Evolutionary conservation across 1,140 invertebrate species (phyloP).

Genomic region (Pentalonia nigronervosa): DNA sequence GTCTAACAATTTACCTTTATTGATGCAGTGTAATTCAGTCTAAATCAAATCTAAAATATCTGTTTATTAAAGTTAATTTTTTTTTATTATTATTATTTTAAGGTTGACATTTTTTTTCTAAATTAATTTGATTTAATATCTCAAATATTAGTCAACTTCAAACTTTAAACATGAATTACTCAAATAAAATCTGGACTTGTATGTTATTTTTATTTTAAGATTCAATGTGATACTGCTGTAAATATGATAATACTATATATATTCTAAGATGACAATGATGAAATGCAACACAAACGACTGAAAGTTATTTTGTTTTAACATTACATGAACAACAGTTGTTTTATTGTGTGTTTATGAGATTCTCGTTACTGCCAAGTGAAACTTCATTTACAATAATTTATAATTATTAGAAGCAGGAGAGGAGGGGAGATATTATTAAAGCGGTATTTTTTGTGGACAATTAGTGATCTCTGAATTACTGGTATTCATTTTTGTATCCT

Average conservation of each 20-base stretch:
- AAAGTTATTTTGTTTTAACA: slow-evolving; percentile 23
- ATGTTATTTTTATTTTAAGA: background rate
- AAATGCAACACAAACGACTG: slow-evolving; percentile 38
- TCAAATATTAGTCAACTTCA: background rate
- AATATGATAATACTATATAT: background rate
- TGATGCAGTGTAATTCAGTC: background rate
- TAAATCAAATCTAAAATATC: background rate
- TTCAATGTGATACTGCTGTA: background rate
- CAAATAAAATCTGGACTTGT: background rate
- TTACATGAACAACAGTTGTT: slow-evolving; percentile 21
- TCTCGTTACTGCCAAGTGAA: slow-evolving; percentile 40
- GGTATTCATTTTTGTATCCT: slow-evolving; percentile 58
- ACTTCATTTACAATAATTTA: background rate
- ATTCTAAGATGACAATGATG: background rate
- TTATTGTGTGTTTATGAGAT: slow-evolving; percentile 6
- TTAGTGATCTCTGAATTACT: slow-evolving; percentile 56
- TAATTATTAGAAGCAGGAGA: background rate
- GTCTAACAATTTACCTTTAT: background rate
- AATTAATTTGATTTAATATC: background rate
- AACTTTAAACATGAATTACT: background rate
- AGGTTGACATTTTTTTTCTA: background rate
- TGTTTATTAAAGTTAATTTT: background rate
- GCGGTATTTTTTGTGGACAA: slow-evolving; percentile 42
- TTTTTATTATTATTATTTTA: background rate
- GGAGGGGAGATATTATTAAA: slow-evolving; percentile 34